phyloP scores from a whole-genome alignment of 1,140 invertebrate species.

The Drosophila saltans region DNA sequence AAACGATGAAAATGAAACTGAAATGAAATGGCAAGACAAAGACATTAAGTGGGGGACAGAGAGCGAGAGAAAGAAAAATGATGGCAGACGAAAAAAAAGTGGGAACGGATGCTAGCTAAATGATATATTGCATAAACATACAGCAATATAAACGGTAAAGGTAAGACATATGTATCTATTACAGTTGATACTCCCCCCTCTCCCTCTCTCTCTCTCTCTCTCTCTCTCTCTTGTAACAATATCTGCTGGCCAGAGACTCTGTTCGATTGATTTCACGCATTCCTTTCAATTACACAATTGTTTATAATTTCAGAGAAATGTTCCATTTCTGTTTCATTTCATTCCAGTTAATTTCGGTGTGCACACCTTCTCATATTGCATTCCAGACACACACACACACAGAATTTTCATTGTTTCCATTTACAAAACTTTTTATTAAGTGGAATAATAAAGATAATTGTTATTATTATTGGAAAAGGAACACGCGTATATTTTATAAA shows the following conservation, averaged over 20 bases:
- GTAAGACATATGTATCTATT: neutral
- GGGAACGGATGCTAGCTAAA: no score
- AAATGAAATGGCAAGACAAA: slow-evolving; percentile 61
- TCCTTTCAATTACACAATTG: neutral
- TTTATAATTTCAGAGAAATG: neutral
- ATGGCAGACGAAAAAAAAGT: no score
- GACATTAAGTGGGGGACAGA: neutral
- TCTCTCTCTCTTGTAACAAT: no score
- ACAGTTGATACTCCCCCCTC: neutral
- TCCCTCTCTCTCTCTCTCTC: no score
- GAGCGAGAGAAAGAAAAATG: neutral
- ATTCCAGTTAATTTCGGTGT: neutral
- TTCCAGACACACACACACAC: no score
- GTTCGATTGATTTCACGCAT: slow-evolving; percentile 15
- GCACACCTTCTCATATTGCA: no score
- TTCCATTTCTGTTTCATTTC: slow-evolving; percentile 4
- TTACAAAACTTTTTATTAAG: no score
- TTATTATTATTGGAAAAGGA: no score
- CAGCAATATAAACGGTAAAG: neutral
- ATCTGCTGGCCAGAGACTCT: neutral
- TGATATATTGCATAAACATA: neutral
- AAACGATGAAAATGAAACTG: slow-evolving; percentile 43
- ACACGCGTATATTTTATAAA: no score
- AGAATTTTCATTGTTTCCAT: no score
- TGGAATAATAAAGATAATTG: no score